Evolutionary conservation across 2,797 vertebrate species (phyloP).

Genomic region (Myotis findleyi): DNA sequence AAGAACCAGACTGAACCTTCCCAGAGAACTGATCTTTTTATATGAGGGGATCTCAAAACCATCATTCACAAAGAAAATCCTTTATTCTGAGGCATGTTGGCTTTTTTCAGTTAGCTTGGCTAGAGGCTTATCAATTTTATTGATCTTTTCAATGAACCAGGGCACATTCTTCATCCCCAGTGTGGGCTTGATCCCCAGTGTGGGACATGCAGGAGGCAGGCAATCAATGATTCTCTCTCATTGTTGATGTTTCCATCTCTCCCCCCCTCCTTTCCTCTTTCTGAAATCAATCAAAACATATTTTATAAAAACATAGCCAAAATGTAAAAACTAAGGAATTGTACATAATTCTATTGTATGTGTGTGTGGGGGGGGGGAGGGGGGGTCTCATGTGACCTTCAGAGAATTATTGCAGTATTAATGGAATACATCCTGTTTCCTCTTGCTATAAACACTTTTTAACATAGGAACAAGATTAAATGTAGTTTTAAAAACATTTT

Average conservation of each 20-base stretch:
- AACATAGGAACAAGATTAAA: constrained; percentile 45
- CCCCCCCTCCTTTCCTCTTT: too few species aligned
- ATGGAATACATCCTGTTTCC: constrained; percentile 26
- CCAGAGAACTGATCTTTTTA: not conserved
- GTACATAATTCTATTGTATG: not conserved
- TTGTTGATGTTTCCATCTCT: too few species aligned
- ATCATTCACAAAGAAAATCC: not conserved
- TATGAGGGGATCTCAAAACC: not conserved
- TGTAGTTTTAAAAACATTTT: constrained; percentile 46
- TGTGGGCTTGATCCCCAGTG: too few species aligned
- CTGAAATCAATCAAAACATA: too few species aligned
- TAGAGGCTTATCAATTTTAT: not conserved
- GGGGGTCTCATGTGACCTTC: not conserved
- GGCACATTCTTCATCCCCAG: too few species aligned
- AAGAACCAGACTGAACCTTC: not conserved
- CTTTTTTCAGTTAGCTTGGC: not conserved
- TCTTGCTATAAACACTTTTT: not conserved
- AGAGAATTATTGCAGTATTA: not conserved
- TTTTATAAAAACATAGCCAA: not conserved
- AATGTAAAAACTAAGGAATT: not conserved
- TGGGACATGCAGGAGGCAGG: too few species aligned
- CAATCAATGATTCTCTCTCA: too few species aligned
- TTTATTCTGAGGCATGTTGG: not conserved
- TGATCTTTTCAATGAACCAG: not conserved
- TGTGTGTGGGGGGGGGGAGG: accelerated